Evolutionary conservation across 2,797 vertebrate genomes (phyloP).

Genomic region (Cygnus olor): DNA sequence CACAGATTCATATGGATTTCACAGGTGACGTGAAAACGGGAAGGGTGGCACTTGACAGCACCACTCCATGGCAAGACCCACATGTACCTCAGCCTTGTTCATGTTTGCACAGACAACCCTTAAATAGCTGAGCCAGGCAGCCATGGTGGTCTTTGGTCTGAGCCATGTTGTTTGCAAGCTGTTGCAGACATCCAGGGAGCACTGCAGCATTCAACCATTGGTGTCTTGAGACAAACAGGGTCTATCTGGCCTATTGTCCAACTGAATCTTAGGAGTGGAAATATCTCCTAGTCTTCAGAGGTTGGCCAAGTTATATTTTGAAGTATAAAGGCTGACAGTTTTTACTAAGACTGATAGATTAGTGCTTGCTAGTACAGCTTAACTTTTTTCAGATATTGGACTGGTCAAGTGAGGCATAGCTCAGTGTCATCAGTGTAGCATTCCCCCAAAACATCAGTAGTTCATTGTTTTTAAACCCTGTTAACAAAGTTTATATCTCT

Average conservation of each 20-base stretch:
- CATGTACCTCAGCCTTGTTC: rapidly evolving
- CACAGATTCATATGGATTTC: rapidly evolving
- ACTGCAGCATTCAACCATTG: neutral
- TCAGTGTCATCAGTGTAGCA: neutral
- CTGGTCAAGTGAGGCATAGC: neutral
- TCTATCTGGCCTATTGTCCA: neutral
- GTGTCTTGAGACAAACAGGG: neutral
- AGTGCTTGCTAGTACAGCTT: neutral
- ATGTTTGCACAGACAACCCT: neutral
- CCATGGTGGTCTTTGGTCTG: neutral
- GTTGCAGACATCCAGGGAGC: rapidly evolving
- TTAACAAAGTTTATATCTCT: neutral
- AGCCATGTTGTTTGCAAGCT: neutral
- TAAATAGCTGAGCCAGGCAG: neutral
- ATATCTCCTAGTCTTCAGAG: neutral
- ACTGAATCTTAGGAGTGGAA: neutral
- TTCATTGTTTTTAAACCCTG: neutral
- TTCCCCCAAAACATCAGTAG: neutral
- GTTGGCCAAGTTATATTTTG: neutral
- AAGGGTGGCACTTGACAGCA: neutral
- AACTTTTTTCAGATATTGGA: neutral
- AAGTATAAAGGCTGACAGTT: neutral
- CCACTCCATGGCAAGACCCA: neutral
- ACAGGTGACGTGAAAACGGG: neutral
- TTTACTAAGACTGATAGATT: neutral